Percentiles rank a stretch among this genome's conserved stretches.
These are phyloP conservation scores for Hypsibius dujardini DNA, from an alignment of 1,140 invertebrate genomes.

Conservation along the genomic window DNA sequence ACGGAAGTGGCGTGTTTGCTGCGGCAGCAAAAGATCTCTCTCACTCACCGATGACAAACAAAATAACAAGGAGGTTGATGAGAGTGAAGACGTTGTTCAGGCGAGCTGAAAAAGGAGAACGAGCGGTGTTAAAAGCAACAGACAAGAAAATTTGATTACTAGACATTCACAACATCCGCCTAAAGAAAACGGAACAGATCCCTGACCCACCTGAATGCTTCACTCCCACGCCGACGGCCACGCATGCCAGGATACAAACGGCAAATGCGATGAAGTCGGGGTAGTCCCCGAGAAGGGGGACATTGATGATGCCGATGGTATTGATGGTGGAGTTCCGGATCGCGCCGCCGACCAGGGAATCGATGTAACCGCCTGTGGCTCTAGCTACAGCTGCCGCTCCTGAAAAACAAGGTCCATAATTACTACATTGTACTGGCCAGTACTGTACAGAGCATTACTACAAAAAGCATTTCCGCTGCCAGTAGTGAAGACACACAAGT, in stretches of 20 bases:
- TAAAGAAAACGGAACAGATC: not conserved
- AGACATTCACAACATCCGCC: not conserved
- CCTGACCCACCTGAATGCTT: conserved; percentile 19
- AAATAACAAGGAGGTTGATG: conserved; percentile 55
- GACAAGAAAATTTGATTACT: not conserved
- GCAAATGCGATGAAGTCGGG: conserved; percentile 61
- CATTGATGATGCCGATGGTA: conserved; percentile 48
- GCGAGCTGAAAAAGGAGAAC: conserved; percentile 37
- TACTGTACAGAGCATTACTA: too few relatives aligned
- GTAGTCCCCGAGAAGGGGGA: conserved; percentile 45
- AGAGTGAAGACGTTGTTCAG: conserved; percentile 62
- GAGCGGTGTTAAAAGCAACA: not conserved
- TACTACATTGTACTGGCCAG: too few relatives aligned
- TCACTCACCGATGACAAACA: conserved; percentile 14
- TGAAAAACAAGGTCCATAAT: conserved; percentile 28
- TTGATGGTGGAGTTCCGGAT: conserved; percentile 59
- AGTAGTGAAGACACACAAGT: too few relatives aligned
- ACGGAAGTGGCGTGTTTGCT: too few relatives aligned
- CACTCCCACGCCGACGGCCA: conserved; percentile 38
- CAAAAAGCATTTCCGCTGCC: too few relatives aligned
- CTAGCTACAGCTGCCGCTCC: conserved; percentile 71
- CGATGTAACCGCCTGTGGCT: conserved; percentile 79
- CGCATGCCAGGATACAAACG: conserved; percentile 52
- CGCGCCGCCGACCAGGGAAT: conserved; percentile 55
- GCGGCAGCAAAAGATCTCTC: not conserved